Percentiles rank a stretch among this genome's conserved stretches.
phyloP scores from a whole-genome alignment of 2,113 vertebrate species.

The Istiophorus platypterus region DNA sequence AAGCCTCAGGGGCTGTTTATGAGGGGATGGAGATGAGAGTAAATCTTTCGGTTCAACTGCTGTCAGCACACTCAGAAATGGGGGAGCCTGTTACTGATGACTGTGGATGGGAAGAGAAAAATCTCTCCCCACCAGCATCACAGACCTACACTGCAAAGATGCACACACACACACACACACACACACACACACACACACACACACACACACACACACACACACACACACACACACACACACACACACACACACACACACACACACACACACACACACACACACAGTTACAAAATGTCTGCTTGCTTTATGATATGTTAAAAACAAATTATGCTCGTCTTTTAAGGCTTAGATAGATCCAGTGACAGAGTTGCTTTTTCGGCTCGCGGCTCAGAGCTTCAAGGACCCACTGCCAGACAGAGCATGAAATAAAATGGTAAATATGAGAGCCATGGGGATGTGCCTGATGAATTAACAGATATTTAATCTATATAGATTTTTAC shows the following conservation, averaged over 20 bases:
- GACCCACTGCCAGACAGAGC: neutral
- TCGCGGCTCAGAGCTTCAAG: conserved; percentile 14
- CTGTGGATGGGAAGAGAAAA: conserved; percentile 24
- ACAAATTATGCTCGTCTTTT: conserved; percentile 15
- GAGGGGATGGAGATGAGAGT: conserved; percentile 54
- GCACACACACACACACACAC: conserved; percentile 7
- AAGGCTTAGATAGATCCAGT: neutral
- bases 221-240: conserved; percentile 4
- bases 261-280: conserved; percentile 1
- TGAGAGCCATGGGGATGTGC: neutral
- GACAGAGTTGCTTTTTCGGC: neutral
- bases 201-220: conserved; percentile 7
- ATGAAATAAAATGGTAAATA: neutral
- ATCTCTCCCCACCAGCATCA: conserved; percentile 13
- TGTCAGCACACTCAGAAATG: conserved; percentile 30
- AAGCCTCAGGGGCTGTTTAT: conserved; percentile 50
- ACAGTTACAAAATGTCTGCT: conserved; percentile 27
- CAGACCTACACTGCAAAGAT: conserved; percentile 84
- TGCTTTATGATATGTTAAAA: conserved; percentile 31
- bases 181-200: neutral
- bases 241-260: neutral
- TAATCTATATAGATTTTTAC: neutral
- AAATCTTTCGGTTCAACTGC: conserved; percentile 66
- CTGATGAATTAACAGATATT: neutral
- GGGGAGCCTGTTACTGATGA: conserved; percentile 43